Base-by-base conservation (phyloP, 2,113 vertebrate species). In the Polyodon spathula region DNA sequence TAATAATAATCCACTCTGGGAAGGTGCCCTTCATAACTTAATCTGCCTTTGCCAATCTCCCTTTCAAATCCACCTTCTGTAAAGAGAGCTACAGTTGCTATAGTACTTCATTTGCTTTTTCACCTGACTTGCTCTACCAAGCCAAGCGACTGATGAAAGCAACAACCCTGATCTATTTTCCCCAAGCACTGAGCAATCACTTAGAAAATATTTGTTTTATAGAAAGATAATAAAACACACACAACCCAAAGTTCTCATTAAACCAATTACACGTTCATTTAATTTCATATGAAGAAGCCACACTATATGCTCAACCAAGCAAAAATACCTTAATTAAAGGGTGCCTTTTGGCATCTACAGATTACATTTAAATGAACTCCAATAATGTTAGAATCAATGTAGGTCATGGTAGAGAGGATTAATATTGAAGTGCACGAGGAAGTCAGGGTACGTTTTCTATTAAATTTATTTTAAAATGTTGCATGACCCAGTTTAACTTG, bases 341-440 rank as follows among this genome's bases (percentile, higher is more conserved):
- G 65, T 70, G 61, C 63, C 61, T 69, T 66, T 61, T 62, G 61
- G 40, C 60, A 52, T 58, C 59, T 58, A 15, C 55, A 52, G 64
- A 71, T 72, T 70, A 71, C 44, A 73, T 63, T 73, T 59, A 66
- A 71, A 75, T 61, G 58, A 67, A 63, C 70, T 63, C 62, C 64
- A 53, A 46, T 65, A 68, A 67, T 66, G 63, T 61, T 56, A 63
- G 73, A 63, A 63, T 68, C 54, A 65, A 66, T 58, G 61, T 60
- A 58, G 61, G 64, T 68, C 50, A 11, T 54, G 51, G 53, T 43
- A 56, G 56, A 53, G 40, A 67, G 64, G 64, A 70, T 72, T 70
- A 70, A 61, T 57, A 54, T 6, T 40, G 42, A 48, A 61, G 60
- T 68, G 60, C 59, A 60, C 53, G 56, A 61, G 60, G 64, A 60